Evolutionary conservation across 2,797 vertebrate genomes (phyloP), one percentile per base, ranked within the genome.

Genomic region (Sardinella longiceps): DNA sequence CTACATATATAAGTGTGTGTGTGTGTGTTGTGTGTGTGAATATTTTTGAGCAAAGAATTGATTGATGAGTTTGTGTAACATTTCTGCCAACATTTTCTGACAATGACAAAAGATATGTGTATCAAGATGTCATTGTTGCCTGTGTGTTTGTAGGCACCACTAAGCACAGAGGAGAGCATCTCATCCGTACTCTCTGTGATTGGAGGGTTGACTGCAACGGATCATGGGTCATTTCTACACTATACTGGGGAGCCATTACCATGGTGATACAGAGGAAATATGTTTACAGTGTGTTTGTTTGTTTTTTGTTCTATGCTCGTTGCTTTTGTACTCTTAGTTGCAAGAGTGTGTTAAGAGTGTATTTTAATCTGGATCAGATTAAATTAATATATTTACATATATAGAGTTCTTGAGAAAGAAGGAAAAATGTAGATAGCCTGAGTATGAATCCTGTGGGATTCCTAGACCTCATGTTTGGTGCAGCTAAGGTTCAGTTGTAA

Each of bases 171-270:
- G 77, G 95, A 96, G 39, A 95, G 94, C 0, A 77, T 95, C 81
- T 90, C 92, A 0, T 92, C 93, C 0, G 86, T 95, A 46, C 88
- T 96, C 87, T 91, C 92, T 0, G 92, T 96, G 86, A 94, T 95
- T 84, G 93, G 93, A 11, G 91, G 90, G n/a, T 92, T 97, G 2
- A 91, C 91, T 25, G 93, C 95, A 88, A 95, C 95, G 58, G 92
- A 96, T 88, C 94, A 95, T 0, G 94, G 96, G 20, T 94, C 92
- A 66, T 97, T 95, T 92, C 88, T 96, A 81, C 91, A 94, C 87
- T 94, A 92, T 86, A 94, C 93, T 81, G 94, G 95, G 83, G 93
- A 95, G 86, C 84, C 86, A 30, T 87, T 95, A 7, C 95, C 94
- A 0, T 95, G 95, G 95, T 96, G 90, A 95, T 80, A 46, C 43